Base-by-base conservation (phyloP, 2,113 vertebrate species). In the Megaceryle maxima region DNA sequence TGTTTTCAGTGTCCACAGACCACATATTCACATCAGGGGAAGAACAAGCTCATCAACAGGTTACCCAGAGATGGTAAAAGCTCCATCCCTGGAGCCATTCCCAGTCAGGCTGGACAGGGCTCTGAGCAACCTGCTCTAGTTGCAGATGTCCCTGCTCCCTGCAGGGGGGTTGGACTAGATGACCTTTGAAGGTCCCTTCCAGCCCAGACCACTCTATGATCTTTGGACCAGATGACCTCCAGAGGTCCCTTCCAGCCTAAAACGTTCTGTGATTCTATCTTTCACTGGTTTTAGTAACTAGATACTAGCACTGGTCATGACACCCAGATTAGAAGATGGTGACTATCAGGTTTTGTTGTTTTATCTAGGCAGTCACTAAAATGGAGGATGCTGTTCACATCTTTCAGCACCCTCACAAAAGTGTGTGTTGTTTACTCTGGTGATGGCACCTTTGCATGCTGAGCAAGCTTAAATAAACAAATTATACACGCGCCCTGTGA, bases 401-500 rank as follows among this genome's bases (percentile, higher is more conserved):
- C 69, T 77, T 88, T 43, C 70, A 90, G 55, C 80, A 93, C 87
- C 56, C 88, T 92, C 75, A 72, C 21, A 87, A 39, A 85, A 96
- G 7, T 1, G 4, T 60, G 56, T 74, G 95, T 87, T 96, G 88
- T 93, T 97, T 94, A 89, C 91, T 73, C 26, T 64, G 41, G 62
- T 78, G 62, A 89, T 10, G 5, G 90, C 18, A 67, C 35, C 68
- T 78, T 56, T 33, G 12, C 35, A 28, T 84, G 97, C 92, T 95
- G 70, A 92, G 89, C 16, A 41, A 92, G 72, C 84, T 80, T 50
- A 93, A 96, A 94, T 35, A 82, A 39, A 82, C 26, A 91, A 92
- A 92, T 50, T 13, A 73, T 39, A 87, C 13, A 72, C 51, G 78
- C 46, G 56, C 43, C 16, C 72, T 70, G 22, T 6, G 41, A 95